A percentile compares a stretch with the other conserved stretches of the same genome.
Conservation (phyloP, 2,888 invertebrate species). For the Lottia gigantea region DNA sequence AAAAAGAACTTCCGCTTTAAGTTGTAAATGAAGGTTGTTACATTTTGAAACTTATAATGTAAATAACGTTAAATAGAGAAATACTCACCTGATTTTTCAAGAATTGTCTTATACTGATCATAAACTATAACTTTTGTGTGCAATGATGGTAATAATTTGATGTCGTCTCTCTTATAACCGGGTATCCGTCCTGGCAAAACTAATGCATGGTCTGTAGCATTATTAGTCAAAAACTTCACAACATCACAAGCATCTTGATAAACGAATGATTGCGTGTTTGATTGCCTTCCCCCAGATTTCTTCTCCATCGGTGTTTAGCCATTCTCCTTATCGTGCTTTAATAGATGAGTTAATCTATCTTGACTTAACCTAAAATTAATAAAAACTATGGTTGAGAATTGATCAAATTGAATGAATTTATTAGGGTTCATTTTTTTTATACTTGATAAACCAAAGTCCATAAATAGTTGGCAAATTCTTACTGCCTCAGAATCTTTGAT, state of each 20-base stretch:
- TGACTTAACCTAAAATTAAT: constrained; percentile 19
- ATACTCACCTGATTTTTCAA: not conserved
- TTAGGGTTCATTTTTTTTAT: no score
- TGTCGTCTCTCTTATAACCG: constrained; percentile 23
- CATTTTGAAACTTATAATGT: not conserved
- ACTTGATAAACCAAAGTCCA: no score
- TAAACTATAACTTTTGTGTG: constrained; percentile 15
- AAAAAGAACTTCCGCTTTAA: no score
- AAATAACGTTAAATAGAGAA: no score
- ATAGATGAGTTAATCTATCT: constrained; percentile 12
- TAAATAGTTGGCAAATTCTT: no score
- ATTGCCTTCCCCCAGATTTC: constrained; percentile 15
- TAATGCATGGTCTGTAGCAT: constrained; percentile 27
- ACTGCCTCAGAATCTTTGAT: no score
- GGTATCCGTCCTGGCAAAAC: constrained; percentile 27
- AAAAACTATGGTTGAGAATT: not conserved
- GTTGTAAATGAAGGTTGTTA: no score
- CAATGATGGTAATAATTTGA: constrained; percentile 20
- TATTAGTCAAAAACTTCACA: constrained; percentile 24
- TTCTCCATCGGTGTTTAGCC: constrained; percentile 16
- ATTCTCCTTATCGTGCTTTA: constrained; percentile 17
- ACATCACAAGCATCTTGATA: constrained; percentile 20
- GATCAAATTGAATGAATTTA: no score
- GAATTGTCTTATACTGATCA: constrained; percentile 1
- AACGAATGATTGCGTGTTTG: constrained; percentile 11